Percentiles rank a stretch among this genome's conserved stretches.
Evolutionary conservation across 2,113 vertebrate genomes (phyloP).

Genomic region (Platichthys stellatus): DNA sequence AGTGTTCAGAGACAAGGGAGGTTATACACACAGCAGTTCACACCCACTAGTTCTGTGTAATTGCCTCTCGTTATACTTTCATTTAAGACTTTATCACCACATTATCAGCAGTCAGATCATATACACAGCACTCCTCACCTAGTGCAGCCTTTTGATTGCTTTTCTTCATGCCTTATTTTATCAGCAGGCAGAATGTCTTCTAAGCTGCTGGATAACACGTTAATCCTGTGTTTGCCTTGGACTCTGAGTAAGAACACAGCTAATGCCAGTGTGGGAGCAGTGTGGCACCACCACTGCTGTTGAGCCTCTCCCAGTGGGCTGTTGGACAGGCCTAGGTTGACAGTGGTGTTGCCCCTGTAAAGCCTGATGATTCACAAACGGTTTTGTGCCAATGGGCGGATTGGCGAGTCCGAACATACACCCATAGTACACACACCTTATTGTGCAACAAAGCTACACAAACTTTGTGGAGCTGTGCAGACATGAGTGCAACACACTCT

Average conservation of each 20-base stretch:
- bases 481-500: constrained; percentile 5
- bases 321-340: constrained; percentile 58
- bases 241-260: constrained; percentile 44
- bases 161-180: constrained; percentile 35
- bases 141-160: neutral
- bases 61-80: constrained; percentile 17
- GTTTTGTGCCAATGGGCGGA: constrained; percentile 49
- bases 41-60: constrained; percentile 1
- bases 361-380: constrained; percentile 63
- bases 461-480: constrained; percentile 13
- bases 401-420: constrained; percentile 54
- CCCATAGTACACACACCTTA: constrained; percentile 31
- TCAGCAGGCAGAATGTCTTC: constrained; percentile 23
- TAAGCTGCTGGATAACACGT: constrained; percentile 39
- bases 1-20: neutral
- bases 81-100: constrained; percentile 8
- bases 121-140: constrained; percentile 7
- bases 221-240: constrained; percentile 56
- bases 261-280: constrained; percentile 34
- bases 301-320: constrained; percentile 57
- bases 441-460: constrained; percentile 38
- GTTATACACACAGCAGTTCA: neutral
- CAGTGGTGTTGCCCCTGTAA: constrained; percentile 46
- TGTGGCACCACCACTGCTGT: constrained; percentile 6
- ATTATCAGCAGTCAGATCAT: constrained; percentile 37